Percentiles rank a stretch among this genome's conserved stretches.
Evolutionary conservation across 2,113 vertebrate genomes (phyloP).

Genomic region (Pterocles gutturalis): DNA sequence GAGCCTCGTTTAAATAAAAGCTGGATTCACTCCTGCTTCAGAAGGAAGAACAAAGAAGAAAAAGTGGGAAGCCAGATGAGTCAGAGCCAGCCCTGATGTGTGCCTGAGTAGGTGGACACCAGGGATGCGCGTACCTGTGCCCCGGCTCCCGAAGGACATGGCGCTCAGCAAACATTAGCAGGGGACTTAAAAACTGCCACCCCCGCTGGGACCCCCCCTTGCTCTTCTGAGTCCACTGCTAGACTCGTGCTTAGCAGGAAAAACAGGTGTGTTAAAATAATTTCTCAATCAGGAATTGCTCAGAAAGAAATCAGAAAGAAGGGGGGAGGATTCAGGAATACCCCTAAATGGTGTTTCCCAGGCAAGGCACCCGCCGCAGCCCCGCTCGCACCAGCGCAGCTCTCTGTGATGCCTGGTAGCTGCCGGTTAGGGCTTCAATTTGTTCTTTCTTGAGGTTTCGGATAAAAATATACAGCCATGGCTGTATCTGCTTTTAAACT

Average conservation of each 20-base stretch:
- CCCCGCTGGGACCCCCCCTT: neutral
- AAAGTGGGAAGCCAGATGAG: constrained; percentile 18
- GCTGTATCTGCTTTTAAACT: constrained; percentile 23
- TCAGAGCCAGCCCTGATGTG: neutral
- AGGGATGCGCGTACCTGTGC: neutral
- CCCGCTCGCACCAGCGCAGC: rapidly evolving
- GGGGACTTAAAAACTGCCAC: neutral
- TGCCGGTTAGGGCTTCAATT: neutral
- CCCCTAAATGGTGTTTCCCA: neutral
- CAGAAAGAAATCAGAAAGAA: neutral
- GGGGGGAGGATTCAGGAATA: neutral
- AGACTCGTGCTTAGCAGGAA: neutral
- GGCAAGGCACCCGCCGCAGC: neutral
- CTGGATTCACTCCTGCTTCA: neutral
- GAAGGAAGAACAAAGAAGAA: neutral
- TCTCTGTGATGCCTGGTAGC: neutral
- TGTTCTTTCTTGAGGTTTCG: neutral
- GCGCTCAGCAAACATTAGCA: neutral
- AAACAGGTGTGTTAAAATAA: neutral
- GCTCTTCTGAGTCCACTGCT: neutral
- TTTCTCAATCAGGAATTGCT: neutral
- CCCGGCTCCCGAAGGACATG: neutral
- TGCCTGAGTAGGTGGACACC: constrained; percentile 10
- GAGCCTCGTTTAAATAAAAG: constrained; percentile 8
- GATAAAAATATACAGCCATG: constrained; percentile 46